These are phyloP conservation scores for Limulus polyphemus DNA, from an alignment of 2,888 invertebrate species.

Conservation along the genomic window DNA sequence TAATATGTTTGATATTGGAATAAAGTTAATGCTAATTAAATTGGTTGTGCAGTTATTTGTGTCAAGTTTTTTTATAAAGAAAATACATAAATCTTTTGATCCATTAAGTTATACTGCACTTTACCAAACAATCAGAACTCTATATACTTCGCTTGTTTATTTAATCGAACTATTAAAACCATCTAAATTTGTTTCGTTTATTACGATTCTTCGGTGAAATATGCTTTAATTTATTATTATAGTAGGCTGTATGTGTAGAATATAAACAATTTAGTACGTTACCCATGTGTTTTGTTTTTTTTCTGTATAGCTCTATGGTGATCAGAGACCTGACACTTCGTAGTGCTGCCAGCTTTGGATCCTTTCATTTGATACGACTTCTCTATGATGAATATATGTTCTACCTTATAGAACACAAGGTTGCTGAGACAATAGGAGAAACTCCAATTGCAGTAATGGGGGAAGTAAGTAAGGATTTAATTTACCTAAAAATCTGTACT, in stretches of 20 bases:
- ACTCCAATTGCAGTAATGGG: conserved; percentile 90
- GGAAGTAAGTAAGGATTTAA: conserved; percentile 30
- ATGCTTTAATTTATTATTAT: neutral
- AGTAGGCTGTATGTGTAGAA: neutral
- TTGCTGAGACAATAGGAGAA: conserved; percentile 75
- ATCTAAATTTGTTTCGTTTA: no score
- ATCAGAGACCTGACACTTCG: conserved; percentile 90
- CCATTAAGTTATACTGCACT: no score
- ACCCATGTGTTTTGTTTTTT: conserved; percentile 5
- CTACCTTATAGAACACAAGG: conserved; percentile 92
- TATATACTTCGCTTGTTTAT: no score
- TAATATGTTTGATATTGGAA: no score
- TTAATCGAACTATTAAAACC: no score
- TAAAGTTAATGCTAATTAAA: no score
- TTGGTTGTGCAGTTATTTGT: no score
- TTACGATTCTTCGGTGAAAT: no score
- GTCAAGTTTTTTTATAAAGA: no score
- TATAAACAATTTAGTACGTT: conserved; percentile 3
- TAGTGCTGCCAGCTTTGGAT: conserved; percentile 96
- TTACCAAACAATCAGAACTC: no score
- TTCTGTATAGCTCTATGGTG: conserved; percentile 70
- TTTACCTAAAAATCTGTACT: neutral
- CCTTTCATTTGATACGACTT: conserved; percentile 92
- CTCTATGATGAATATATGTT: conserved; percentile 99
- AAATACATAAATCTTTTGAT: no score